Conservation (phyloP, 92 coral and sea anemone genomes). For the Epizoanthus ramosus region DNA sequence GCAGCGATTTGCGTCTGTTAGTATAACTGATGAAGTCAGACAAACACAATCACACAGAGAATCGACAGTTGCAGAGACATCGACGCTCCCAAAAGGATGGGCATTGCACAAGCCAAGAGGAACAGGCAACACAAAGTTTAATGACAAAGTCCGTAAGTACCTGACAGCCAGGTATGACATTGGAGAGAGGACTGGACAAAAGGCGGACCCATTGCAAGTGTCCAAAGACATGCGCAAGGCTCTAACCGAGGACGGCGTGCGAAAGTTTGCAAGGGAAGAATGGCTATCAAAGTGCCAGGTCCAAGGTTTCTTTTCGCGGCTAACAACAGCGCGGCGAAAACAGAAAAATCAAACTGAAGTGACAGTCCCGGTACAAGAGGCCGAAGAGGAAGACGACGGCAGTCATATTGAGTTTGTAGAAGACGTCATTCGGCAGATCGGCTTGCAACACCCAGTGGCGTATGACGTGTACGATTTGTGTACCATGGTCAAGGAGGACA, state of each 20-base stretch:
- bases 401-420: neutral
- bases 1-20: constrained; percentile 6
- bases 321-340: constrained; percentile 5
- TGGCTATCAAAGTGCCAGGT: constrained; percentile 51
- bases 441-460: constrained; percentile 10
- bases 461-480: constrained; percentile 43
- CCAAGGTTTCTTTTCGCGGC: constrained; percentile 39
- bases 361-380: neutral
- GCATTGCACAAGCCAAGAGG: constrained; percentile 37
- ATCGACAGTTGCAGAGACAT: neutral
- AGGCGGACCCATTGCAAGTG: constrained; percentile 48
- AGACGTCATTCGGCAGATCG: constrained; percentile 5
- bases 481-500: constrained; percentile 8
- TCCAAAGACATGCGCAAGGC: constrained; percentile 50
- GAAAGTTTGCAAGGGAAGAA: constrained; percentile 35
- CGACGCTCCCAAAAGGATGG: constrained; percentile 38
- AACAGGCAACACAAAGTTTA: constrained; percentile 14
- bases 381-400: constrained; percentile 2
- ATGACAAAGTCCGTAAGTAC: neutral
- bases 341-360: neutral
- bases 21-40: neutral
- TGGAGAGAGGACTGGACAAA: constrained; percentile 49
- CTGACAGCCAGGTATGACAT: constrained; percentile 36
- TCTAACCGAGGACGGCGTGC: constrained; percentile 23
- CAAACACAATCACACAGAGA: neutral